phyloP scores from a whole-genome alignment of 2,113 vertebrate genomes.

The Martes martes region DNA sequence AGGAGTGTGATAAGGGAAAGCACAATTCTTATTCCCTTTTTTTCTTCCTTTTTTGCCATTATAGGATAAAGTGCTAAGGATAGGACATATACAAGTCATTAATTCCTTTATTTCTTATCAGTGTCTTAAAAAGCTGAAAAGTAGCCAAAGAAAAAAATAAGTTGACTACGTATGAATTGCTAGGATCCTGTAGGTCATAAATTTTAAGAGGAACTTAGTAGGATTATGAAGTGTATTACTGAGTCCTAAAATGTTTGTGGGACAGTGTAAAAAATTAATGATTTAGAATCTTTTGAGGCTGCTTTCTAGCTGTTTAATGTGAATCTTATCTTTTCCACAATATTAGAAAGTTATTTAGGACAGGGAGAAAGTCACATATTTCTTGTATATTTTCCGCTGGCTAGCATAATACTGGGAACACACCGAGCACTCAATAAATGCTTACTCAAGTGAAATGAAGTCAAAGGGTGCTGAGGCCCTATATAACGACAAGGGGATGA shows the following conservation, averaged over 20 bases:
- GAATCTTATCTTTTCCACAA: conserved; percentile 15
- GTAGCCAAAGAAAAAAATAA: conserved; percentile 63
- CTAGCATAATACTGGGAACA: background rate
- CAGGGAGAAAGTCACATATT: background rate
- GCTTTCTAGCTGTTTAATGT: conserved; percentile 5
- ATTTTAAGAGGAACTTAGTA: conserved; percentile 56
- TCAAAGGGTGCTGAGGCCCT: background rate
- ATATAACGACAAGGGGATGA: background rate
- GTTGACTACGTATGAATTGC: conserved; percentile 9
- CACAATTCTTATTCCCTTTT: background rate
- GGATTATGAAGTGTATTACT: conserved; percentile 46
- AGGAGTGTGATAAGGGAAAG: conserved; percentile 47
- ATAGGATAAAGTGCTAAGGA: conserved; percentile 53
- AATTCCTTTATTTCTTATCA: conserved; percentile 58
- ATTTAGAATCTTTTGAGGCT: conserved; percentile 30
- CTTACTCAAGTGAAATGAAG: background rate
- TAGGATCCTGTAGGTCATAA: conserved; percentile 54
- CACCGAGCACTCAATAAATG: background rate
- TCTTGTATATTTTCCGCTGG: background rate
- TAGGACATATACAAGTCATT: background rate
- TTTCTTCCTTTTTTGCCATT: background rate
- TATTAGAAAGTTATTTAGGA: conserved; percentile 26
- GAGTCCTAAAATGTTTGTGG: conserved; percentile 20
- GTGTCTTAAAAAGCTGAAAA: conserved; percentile 46
- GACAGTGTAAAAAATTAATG: conserved; percentile 29